phyloP scores from a whole-genome alignment of 2,797 vertebrate species.

The Limnodromus scolopaceus region DNA sequence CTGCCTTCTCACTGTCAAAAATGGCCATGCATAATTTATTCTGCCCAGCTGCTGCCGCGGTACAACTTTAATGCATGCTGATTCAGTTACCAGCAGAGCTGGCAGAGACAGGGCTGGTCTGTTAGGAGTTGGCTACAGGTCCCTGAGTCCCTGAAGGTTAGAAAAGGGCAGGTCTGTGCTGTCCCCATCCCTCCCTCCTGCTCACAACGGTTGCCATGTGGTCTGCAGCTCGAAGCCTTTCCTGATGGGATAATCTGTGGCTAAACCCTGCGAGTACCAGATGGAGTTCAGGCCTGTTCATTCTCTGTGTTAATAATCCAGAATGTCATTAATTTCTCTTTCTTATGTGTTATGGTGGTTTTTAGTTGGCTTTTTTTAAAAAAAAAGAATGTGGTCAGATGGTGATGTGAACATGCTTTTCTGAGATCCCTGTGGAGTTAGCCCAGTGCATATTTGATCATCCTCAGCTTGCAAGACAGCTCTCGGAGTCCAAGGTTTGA shows the following conservation, averaged over 20 bases:
- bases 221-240: conserved; percentile 5
- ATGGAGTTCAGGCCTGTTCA: conserved; percentile 28
- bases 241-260: conserved; percentile 63
- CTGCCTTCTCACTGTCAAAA: conserved; percentile 29
- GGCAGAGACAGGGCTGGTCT: neutral
- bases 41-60: conserved; percentile 49
- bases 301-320: conserved; percentile 40
- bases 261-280: conserved; percentile 51
- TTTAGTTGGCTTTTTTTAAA: neutral
- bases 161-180: conserved; percentile 23
- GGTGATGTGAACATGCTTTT: conserved; percentile 4
- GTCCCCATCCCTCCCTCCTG: neutral
- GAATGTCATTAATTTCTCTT: conserved; percentile 44
- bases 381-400: neutral
- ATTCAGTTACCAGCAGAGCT: conserved; percentile 55
- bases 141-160: conserved; percentile 57
- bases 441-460: neutral
- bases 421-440: conserved; percentile 14
- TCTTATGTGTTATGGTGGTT: neutral
- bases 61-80: conserved; percentile 26
- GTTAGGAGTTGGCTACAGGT: conserved; percentile 32
- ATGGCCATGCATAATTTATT: conserved; percentile 75
- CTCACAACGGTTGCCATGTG: conserved; percentile 22
- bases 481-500: neutral
- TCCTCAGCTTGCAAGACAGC: neutral